Conservation (phyloP, 1,140 invertebrate species). For the Drosophila gunungcola region DNA sequence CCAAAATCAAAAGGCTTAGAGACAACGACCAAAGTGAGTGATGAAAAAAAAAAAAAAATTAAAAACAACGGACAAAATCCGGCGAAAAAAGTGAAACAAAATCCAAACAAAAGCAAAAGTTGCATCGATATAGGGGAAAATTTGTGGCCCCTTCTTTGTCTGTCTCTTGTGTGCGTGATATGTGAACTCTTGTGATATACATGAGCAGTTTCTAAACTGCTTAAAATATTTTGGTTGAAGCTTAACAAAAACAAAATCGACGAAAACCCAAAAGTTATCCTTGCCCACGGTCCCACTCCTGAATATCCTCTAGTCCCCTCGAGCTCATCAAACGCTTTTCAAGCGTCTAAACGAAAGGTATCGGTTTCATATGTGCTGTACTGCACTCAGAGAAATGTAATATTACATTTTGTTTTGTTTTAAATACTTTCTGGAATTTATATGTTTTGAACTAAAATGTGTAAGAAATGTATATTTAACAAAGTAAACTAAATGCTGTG, state of each 20-base stretch:
- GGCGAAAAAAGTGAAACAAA: constrained; percentile 11
- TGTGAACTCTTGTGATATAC: constrained; percentile 55
- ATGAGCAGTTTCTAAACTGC: constrained; percentile 73
- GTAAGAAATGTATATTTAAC: background rate
- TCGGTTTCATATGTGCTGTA: constrained; percentile 54
- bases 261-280: constrained; percentile 67
- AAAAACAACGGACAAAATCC: background rate
- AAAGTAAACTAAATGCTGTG: too few species aligned
- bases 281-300: background rate
- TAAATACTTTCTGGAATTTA: too few species aligned
- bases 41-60: constrained; percentile 24
- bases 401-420: background rate
- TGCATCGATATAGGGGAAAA: constrained; percentile 25
- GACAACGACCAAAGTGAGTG: constrained; percentile 18
- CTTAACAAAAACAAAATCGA: constrained; percentile 69
- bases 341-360: constrained; percentile 56
- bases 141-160: background rate
- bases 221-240: constrained; percentile 80
- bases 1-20: constrained; percentile 61
- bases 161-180: constrained; percentile 52
- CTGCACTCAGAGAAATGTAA: constrained; percentile 4
- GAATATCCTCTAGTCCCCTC: background rate
- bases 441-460: background rate
- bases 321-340: constrained; percentile 63
- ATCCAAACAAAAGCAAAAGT: constrained; percentile 43